phyloP scores from a whole-genome alignment of 2,888 invertebrate genomes.

The Pycnomerus fuliginosus region DNA sequence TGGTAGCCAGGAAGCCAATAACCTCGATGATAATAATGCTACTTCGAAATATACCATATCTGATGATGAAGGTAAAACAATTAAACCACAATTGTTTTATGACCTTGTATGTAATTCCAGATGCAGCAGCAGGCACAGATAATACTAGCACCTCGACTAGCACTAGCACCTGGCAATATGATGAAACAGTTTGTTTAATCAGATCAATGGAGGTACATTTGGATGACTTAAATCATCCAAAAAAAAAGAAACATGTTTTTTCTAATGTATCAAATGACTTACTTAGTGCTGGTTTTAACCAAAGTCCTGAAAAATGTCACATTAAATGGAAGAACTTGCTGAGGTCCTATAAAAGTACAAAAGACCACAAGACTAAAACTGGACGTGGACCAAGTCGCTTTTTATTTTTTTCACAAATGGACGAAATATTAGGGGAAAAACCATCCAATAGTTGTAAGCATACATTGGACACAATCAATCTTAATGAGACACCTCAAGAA shows the following conservation, averaged over 20 bases:
- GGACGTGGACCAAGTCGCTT: too few relatives aligned
- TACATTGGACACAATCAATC: neutral
- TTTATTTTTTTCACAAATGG: neutral
- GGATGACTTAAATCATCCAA: neutral
- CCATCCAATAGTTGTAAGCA: too few relatives aligned
- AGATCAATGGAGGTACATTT: neutral
- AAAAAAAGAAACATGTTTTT: too few relatives aligned
- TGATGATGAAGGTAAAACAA: too few relatives aligned
- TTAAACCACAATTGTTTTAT: too few relatives aligned
- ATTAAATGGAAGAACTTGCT: neutral
- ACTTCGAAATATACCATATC: too few relatives aligned
- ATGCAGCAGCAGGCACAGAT: too few relatives aligned
- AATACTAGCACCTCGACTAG: too few relatives aligned
- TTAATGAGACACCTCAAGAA: neutral
- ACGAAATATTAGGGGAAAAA: neutral
- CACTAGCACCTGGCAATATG: neutral
- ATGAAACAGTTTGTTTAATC: neutral
- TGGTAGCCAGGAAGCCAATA: too few relatives aligned
- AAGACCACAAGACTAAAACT: neutral
- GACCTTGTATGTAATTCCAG: too few relatives aligned
- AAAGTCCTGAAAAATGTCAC: neutral
- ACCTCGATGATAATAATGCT: too few relatives aligned
- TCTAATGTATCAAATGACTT: neutral
- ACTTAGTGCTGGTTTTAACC: neutral
- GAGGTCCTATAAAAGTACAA: neutral